Evolutionary conservation across 2,113 vertebrate species (phyloP).

Genomic region (Sturnus vulgaris): DNA sequence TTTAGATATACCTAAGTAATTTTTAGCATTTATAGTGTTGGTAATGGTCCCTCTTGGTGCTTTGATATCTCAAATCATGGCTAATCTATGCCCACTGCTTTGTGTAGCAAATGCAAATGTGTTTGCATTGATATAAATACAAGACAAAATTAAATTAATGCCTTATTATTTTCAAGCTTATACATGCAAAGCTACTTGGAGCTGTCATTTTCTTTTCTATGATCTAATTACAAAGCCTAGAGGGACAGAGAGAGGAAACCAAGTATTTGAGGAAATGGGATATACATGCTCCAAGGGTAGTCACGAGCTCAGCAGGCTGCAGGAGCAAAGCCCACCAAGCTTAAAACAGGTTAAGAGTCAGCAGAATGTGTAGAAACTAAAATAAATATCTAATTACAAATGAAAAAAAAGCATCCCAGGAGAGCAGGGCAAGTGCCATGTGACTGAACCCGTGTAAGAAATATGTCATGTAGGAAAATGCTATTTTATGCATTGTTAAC

Average conservation of each 20-base stretch:
- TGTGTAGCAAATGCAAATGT: conserved; percentile 43
- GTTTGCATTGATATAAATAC: conserved; percentile 36
- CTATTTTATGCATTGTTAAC: background rate
- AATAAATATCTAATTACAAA: background rate
- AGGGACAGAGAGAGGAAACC: background rate
- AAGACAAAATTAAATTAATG: conserved; percentile 51
- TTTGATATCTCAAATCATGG: background rate
- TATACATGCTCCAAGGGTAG: background rate
- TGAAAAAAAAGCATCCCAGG: background rate
- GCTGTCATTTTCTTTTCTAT: conserved; percentile 20
- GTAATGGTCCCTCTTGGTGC: conserved; percentile 2
- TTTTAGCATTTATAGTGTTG: conserved; percentile 31
- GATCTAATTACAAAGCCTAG: conserved; percentile 18
- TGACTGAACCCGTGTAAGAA: background rate
- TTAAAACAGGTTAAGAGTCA: background rate
- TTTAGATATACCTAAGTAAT: conserved; percentile 33
- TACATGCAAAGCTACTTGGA: conserved; percentile 15
- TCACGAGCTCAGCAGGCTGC: background rate
- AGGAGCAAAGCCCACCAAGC: background rate
- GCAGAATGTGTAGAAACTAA: background rate
- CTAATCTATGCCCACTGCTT: background rate
- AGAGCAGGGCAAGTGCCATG: background rate
- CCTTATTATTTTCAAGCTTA: conserved; percentile 43
- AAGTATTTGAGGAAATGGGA: background rate
- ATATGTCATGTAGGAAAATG: background rate